Evolutionary conservation across 37 sponge, comb jelly and placozoan species (phyloP), one percentile per base, ranked within the genome.

Genomic region (Geodia barretti): DNA sequence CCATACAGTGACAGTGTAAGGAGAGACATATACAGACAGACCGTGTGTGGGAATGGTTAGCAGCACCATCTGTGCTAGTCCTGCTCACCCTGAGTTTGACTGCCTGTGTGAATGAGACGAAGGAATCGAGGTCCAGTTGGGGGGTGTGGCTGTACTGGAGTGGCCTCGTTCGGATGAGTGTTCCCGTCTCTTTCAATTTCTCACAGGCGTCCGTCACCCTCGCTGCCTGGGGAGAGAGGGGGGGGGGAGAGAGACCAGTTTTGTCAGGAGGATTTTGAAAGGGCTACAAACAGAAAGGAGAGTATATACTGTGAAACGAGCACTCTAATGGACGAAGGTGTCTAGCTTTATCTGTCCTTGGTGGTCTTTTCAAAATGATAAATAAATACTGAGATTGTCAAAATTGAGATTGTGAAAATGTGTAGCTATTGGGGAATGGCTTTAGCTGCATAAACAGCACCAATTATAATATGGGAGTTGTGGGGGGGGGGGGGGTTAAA

Each of bases 111-210:
- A 82, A 80, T 28, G 58, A 35, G 38, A 77, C 43, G 65, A 70
- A 82, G 64, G 87, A 87, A 76, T 91, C 92, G 31, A 91, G 70
- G 4, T 91, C 92, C 25, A 87, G 32, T 75, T 91, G 92, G 2
- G 79, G 72, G 20, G 75, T 63, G 41, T 72, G 34, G 20, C 25
- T 58, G 73, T 91, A 91, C 38, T 78, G 87, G 19, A 86, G 73
- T 60, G 92, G 92, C 33, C 92, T 83, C 9, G 87, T 73, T 40
- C 92, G 43, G 21, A 86, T 79, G 17, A 60, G 37, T 9, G 80
- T 63, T 32, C 83, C 92, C 11, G 74, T 79, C 31, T 25, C 74
- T 69, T 74, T 79, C 71, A 91, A 39, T 39, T 38, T 61, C 19
- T 54, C 24, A 38, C 83, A 83, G 3, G 79, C 92, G 75, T 74